Base-by-base conservation (phyloP, 2,888 invertebrate species). In the Campoplex nolae region DNA sequence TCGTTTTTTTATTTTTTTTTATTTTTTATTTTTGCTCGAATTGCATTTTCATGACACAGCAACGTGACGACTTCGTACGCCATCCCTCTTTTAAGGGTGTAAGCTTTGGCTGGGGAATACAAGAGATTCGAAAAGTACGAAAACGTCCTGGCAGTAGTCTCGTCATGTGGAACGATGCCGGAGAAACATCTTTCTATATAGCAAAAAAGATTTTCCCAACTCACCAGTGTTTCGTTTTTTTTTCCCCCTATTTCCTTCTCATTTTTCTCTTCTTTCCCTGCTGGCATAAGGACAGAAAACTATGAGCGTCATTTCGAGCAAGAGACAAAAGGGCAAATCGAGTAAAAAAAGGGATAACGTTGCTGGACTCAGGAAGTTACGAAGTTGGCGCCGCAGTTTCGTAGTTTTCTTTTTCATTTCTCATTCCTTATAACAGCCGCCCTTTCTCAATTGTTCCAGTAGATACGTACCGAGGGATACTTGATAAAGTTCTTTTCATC, bases 341-440 rank as follows among this genome's bases (percentile, higher is more conserved):
- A 76, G 81, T 45, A 58, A 67, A 58, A 58, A 48, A 48, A 45
- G 42, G 70, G 54, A 32, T 48, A 28, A 80, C 62, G n/a, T 11
- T 18, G 71, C n/a, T 6, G 51, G 65, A 73, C 51, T 45, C 73
- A 9, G 76, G 45, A 73, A 77, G 74, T 77, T 56, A 23, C 48
- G 73, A 83, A 83, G 73, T 83, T 79, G 86, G 88, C 86, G 88
- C 86, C 88, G 23, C 23, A 82, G 86, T 88, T 79, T 48, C 51
- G 35, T 73, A 78, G 68, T 54, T 54, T 73, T 75, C 62, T 78
- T 85, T 75, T 73, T 45, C 51, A 51, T 62, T 62, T 32, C 32
- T 62, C 70, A 45, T 73, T 23, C n/a, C 45, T 45, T 48, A 38
- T n/a, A 42, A 42, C 18, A 16, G 16, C 28, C 16, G n/a, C 32